Base-by-base conservation (phyloP, 2,113 vertebrate species). In the Aphelocoma coerulescens region DNA sequence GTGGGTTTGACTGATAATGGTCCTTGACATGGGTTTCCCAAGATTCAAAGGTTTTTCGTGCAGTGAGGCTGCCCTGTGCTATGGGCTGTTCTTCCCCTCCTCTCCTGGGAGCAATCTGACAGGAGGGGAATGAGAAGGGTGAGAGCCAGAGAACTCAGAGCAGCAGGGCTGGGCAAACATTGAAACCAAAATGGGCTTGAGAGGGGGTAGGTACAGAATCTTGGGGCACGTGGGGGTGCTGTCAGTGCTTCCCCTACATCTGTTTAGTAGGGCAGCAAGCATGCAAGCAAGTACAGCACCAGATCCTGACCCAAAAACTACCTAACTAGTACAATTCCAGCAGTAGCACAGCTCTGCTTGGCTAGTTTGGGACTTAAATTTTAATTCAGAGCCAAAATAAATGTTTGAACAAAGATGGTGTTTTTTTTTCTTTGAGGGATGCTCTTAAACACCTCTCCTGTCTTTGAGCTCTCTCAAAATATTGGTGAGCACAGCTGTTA, bases 11-110 rank as follows among this genome's bases (percentile, higher is more conserved):
- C 16, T 58, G 41, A 41, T n/a, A 55, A 58, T 9, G 15, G 51
- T 46, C 43, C 20, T 43, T 77, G 68, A 23, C 17, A 24, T 14
- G 24, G 28, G 1, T 62, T 94, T 62, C 27, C 35, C 35, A 37
- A 46, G 10, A 7, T 13, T 12, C 3, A 43, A 51, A 71, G 22
- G 5, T 3, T 55, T 86, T 59, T 37, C 1, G 0, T 20, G 2
- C 13, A 28, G 10, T 5, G 27, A 21, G 37, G 16, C n/a, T 83
- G n/a, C 30, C 15, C 44, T 10, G 4, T 76, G 39, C 44, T 57
- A 0, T 7, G 30, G 26, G 20, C 37, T 80, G 30, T 23, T 89
- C 43, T 21, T 87, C 63, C 33, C 14, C 18, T 51, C 8, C 44
- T 49, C 39, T 84, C n/a, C 54, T 10, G 14, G 16, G 32, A 43